A percentile compares a stretch with the other conserved stretches of the same genome.
Conservation (phyloP, 2,888 invertebrate genomes). For the Eupithecia insigniata region DNA sequence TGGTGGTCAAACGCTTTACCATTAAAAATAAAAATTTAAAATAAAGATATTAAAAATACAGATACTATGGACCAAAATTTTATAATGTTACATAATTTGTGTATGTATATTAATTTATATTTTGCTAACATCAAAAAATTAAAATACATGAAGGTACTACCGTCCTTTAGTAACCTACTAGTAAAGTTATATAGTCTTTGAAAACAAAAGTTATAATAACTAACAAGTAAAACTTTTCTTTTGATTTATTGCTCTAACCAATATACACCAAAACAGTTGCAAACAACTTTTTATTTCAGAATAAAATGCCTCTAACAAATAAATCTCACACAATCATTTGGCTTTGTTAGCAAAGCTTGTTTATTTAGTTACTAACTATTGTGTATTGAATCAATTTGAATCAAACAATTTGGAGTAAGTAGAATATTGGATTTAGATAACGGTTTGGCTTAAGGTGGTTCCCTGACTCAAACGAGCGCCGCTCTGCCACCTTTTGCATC, state of each 20-base stretch:
- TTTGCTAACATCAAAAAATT: too few species aligned
- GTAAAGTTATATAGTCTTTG: neutral
- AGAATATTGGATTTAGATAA: neutral
- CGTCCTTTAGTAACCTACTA: neutral
- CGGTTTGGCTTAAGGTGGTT: too few species aligned
- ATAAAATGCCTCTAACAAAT: neutral
- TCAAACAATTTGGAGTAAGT: neutral
- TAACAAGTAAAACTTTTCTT: neutral
- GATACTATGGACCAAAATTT: too few species aligned
- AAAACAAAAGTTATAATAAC: neutral
- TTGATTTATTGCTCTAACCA: neutral
- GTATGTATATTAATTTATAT: too few species aligned
- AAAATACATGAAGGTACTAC: too few species aligned
- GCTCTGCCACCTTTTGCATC: too few species aligned
- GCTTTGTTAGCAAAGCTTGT: slow-evolving; percentile 3
- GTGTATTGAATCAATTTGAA: slow-evolving; percentile 9
- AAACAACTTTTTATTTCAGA: slow-evolving; percentile 2
- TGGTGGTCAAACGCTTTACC: too few species aligned
- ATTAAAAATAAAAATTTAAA: too few species aligned
- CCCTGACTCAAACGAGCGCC: too few species aligned
- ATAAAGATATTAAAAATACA: too few species aligned
- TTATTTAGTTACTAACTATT: slow-evolving; percentile 7
- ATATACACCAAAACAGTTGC: neutral
- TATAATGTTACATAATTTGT: too few species aligned
- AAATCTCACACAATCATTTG: slow-evolving; percentile 8